Conservation (phyloP, 2,888 invertebrate species). For the Drosophila borborema region DNA sequence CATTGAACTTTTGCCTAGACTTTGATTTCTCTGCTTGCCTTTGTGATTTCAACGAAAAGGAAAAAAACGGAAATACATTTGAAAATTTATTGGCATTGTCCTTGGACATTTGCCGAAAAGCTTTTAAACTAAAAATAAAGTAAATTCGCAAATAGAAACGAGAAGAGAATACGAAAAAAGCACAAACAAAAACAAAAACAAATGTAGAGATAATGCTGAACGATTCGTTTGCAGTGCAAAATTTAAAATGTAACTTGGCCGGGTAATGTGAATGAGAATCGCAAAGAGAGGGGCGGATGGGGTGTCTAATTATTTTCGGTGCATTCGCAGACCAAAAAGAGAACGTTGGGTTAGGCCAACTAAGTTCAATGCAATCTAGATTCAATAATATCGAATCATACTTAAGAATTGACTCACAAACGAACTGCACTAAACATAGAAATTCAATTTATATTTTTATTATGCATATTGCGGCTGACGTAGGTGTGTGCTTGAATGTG, state of each 20-base stretch:
- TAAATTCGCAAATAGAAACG: slow-evolving; percentile 63
- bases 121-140: slow-evolving; percentile 79
- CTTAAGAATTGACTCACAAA: slow-evolving; percentile 18
- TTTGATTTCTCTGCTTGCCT: slow-evolving; percentile 58
- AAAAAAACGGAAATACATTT: slow-evolving; percentile 64
- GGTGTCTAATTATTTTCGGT: slow-evolving; percentile 4
- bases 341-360: slow-evolving; percentile 9
- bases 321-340: slow-evolving; percentile 27
- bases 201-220: slow-evolving; percentile 36
- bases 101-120: slow-evolving; percentile 74
- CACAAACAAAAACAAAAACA: slow-evolving; percentile 18
- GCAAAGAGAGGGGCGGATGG: neutral
- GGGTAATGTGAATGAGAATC: slow-evolving; percentile 14
- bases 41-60: slow-evolving; percentile 39
- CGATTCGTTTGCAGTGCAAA: slow-evolving; percentile 41
- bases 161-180: slow-evolving; percentile 27
- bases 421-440: slow-evolving; percentile 7
- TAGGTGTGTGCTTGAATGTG: neutral
- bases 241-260: slow-evolving; percentile 26
- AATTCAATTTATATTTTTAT: slow-evolving; percentile 8
- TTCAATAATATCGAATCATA: slow-evolving; percentile 20
- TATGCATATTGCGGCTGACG: slow-evolving; percentile 9
- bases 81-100: slow-evolving; percentile 74
- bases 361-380: slow-evolving; percentile 1
- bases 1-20: slow-evolving; percentile 79